A percentile compares a stretch with the other conserved stretches of the same genome.
Evolutionary conservation across 2,888 invertebrate species (phyloP).

Genomic region (Aricia artaxerxes): DNA sequence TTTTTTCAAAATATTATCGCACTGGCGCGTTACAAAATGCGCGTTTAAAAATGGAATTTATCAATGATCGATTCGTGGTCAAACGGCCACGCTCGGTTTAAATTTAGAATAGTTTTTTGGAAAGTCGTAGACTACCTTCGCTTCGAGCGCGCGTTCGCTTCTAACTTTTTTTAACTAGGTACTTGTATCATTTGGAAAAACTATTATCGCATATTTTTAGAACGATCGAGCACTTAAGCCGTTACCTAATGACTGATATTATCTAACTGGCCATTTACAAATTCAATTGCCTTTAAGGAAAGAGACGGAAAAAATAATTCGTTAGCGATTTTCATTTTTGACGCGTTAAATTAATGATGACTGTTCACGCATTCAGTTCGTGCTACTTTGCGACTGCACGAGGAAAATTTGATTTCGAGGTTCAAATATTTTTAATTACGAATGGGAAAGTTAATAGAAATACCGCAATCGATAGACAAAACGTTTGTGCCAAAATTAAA

Average conservation of each 20-base stretch:
- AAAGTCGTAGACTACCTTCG: background rate
- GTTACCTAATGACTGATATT: conserved; percentile 5
- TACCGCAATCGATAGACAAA: too few species aligned
- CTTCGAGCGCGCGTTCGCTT: conserved; percentile 10
- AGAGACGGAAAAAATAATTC: background rate
- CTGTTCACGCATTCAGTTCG: background rate
- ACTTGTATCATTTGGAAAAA: background rate
- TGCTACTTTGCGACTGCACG: background rate
- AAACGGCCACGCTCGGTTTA: conserved; percentile 10
- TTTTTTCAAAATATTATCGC: conserved; percentile 14
- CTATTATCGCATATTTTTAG: background rate
- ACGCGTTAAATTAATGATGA: conserved; percentile 9
- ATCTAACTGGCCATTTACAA: conserved; percentile 2
- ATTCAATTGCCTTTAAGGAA: conserved; percentile 18
- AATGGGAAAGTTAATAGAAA: background rate
- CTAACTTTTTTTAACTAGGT: background rate
- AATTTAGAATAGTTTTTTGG: conserved; percentile 25
- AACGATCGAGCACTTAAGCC: background rate
- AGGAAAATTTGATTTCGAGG: background rate
- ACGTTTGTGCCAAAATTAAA: background rate
- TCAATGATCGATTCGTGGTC: conserved; percentile 23
- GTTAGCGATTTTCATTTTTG: background rate
- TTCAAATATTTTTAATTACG: background rate
- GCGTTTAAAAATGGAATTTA: conserved; percentile 20
- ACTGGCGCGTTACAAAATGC: conserved; percentile 14